Conservation (phyloP, 2,113 vertebrate genomes). For the Mionectes macconnelli region DNA sequence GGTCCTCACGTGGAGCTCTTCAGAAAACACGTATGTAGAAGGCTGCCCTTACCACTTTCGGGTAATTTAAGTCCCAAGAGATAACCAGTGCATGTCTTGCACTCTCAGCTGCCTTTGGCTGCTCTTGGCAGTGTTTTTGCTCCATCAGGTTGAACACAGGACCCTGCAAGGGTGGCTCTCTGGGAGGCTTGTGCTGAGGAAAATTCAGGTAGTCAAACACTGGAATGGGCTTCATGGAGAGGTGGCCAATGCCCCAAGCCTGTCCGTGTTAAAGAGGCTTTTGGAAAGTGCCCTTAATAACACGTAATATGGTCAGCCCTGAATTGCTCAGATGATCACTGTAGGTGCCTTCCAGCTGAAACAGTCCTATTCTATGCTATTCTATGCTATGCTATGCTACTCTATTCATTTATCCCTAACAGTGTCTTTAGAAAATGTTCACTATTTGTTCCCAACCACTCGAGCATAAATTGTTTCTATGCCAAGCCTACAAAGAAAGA, state of each 20-base stretch:
- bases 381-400: not conserved
- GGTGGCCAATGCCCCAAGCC: accelerated
- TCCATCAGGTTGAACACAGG: not conserved
- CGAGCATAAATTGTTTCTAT: not conserved
- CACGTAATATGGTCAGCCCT: not conserved
- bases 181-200: not conserved
- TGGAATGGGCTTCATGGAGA: not conserved
- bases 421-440: not conserved
- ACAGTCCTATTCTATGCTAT: not conserved
- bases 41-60: not conserved
- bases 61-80: not conserved
- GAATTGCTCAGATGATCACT: not conserved
- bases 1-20: constrained; percentile 93
- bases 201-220: not conserved
- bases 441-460: not conserved
- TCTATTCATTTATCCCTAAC: not conserved
- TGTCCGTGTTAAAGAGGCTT: not conserved
- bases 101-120: not conserved
- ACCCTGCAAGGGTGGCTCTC: not conserved
- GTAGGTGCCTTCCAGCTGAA: not conserved
- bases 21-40: constrained; percentile 89
- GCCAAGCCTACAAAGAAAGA: not conserved
- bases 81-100: accelerated
- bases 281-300: not conserved
- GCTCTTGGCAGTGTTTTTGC: not conserved